A percentile compares a stretch with the other conserved stretches of the same genome.
These are phyloP conservation scores for Aleiodes alternator DNA, from an alignment of 2,888 invertebrate genomes.

Conservation along the genomic window DNA sequence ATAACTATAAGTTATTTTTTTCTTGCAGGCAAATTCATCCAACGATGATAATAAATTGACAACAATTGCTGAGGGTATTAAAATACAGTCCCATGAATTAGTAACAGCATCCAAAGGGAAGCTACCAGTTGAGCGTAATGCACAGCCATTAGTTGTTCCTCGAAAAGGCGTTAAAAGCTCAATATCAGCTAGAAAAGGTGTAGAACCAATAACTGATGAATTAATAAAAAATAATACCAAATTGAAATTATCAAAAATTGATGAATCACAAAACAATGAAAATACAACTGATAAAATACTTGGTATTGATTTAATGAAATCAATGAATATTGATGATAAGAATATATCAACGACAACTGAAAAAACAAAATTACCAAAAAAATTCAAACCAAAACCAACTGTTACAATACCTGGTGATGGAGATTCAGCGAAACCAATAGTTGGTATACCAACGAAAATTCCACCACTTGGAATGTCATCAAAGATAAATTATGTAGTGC, in stretches of 20 bases:
- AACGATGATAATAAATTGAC: not conserved
- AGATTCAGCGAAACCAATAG: conserved; percentile 58
- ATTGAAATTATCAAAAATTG: conserved; percentile 2
- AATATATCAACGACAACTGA: conserved; percentile 5
- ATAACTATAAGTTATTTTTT: not conserved
- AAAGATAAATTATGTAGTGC: conserved; percentile 82
- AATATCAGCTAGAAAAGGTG: conserved; percentile 51
- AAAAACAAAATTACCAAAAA: conserved; percentile 64
- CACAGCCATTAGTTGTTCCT: conserved; percentile 48
- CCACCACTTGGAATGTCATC: conserved; percentile 64
- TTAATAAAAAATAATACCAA: not conserved
- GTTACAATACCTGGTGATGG: conserved; percentile 74
- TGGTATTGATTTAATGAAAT: not conserved
- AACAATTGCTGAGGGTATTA: conserved; percentile 36
- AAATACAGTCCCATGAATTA: conserved; percentile 38
- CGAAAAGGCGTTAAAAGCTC: conserved; percentile 50
- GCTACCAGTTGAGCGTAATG: conserved; percentile 46
- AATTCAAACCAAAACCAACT: conserved; percentile 77
- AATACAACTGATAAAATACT: not conserved
- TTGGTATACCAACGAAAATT: conserved; percentile 62
- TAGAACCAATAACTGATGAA: conserved; percentile 21
- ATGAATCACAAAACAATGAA: conserved; percentile 18
- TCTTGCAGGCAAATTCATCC: not conserved
- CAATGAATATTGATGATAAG: not conserved
- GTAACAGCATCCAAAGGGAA: conserved; percentile 27